Base-by-base conservation (phyloP, 2,113 vertebrate genomes). In the Oryzias melastigma region DNA sequence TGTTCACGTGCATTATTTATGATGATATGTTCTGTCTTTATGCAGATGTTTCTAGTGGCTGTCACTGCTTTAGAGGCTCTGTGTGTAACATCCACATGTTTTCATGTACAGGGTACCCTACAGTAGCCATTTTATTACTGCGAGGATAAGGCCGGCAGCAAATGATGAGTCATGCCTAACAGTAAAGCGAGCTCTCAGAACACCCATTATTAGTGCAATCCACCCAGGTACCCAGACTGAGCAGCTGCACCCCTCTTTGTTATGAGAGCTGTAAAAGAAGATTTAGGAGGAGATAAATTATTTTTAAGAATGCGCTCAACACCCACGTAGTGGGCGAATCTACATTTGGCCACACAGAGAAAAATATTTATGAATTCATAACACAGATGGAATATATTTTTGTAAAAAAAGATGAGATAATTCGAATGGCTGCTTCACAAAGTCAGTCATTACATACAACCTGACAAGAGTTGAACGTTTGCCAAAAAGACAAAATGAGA, bases 1-100 rank as follows among this genome's bases (percentile, higher is more conserved):
- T 78, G 62, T 71, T 64, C 44, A 0, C 15, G 55, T 88, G 64
- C 68, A 73, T 87, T 78, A 85, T 86, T 86, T 57, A 86, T 75
- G 44, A 62, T 71, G 62, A 67, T 54, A 19, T 74, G 72, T 75
- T 56, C 66, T 78, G 79, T 80, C 60, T 59, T 56, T 62, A 18
- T 65, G 59, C 53, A 54, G 66, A 65, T 81, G 60, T 65, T 75
- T 71, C 64, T 65, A 52, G 68, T 22, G 59, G 62, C 64, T 75
- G 52, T 20, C 55, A 50, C 41, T 61, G 45, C 58, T 41, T 25
- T 22, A 69, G 53, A 25, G 47, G 46, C 24, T 18, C 7, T 16
- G 41, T 48, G 18, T 49, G 61, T 49, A 35, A 46, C 40, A 66
- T 20, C 43, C 47, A 57, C 43, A 22, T 18, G 15, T 51, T 18